Evolutionary conservation across 2,113 vertebrate genomes (phyloP).

Genomic region (Eublepharis macularius): DNA sequence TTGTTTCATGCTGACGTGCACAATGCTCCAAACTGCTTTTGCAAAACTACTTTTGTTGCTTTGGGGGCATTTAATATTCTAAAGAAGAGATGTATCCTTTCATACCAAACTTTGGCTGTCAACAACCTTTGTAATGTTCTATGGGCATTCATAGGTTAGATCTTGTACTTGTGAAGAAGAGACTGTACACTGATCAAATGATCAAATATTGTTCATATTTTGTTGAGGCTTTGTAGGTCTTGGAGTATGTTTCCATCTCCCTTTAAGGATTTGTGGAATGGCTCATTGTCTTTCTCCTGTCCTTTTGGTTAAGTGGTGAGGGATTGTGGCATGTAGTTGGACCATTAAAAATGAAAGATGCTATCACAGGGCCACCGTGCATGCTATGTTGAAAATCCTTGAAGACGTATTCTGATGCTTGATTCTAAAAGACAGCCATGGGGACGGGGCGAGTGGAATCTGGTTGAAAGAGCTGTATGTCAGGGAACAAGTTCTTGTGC

Average conservation of each 20-base stretch:
- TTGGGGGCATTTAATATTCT: background rate
- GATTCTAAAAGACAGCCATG: too few relatives aligned
- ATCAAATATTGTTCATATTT: background rate
- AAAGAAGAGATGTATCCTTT: background rate
- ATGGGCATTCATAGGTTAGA: background rate
- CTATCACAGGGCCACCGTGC: too few relatives aligned
- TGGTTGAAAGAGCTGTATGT: too few relatives aligned
- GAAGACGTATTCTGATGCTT: too few relatives aligned
- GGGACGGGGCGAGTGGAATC: too few relatives aligned
- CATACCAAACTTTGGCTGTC: background rate
- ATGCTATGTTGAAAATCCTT: too few relatives aligned
- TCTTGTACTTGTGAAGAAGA: background rate
- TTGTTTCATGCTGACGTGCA: fast-evolving
- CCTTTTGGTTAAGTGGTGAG: too few relatives aligned
- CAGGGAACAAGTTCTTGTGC: too few relatives aligned
- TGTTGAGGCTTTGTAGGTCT: background rate
- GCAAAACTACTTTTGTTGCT: background rate
- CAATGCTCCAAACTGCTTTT: background rate
- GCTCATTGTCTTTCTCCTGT: too few relatives aligned
- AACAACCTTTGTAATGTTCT: background rate
- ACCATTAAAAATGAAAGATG: too few relatives aligned
- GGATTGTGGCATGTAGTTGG: too few relatives aligned
- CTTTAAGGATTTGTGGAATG: background rate
- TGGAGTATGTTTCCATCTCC: background rate
- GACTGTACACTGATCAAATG: background rate